Base-by-base conservation (phyloP, 2,888 invertebrate genomes). In the Oconnorella tubifera region DNA sequence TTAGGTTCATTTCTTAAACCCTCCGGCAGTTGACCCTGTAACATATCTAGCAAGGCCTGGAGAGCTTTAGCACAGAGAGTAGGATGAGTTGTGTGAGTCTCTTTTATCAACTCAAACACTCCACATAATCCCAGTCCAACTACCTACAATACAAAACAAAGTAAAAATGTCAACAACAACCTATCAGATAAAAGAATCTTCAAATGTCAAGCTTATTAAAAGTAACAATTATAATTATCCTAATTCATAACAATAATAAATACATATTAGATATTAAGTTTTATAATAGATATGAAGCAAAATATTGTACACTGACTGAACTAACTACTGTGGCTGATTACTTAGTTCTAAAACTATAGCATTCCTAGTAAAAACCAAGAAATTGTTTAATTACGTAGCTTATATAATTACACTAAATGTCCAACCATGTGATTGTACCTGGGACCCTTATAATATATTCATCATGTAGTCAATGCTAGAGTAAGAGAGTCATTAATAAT, bases 21-120 rank as follows among this genome's bases (percentile, higher is more conserved):
- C 84, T 94, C 93, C 0, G 93, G 92, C 60, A 88, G 86, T 79
- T 91, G 90, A 29, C 92, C 91, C 84, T 97, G 93, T 64, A 98
- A 85, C 62, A 96, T 90, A 83, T 95, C 92, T 49, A 97, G 84
- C 70, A 98, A 83, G 1, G 97, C 94, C 72, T 87, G 86, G 48
- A 98, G 84, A 2, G 96, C 91, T 81, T 90, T 89, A 57, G 90
- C 90, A 83, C 97, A 98, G 62, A 98, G 86, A 64, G 86, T 85
- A 1, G 94, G 89, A 83, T 96, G 91, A 23, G 89, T 86, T 62
- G 86, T 86, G 66, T 91, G 86, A 62, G 95, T 91, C 80, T 95
- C 93, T 66, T 90, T 87, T 73, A 98, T 90, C 48, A 98, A 85
- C 75, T 94, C 90, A 82, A 97, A 95, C 2, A 98, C 90, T 70